A percentile compares a stretch with the other conserved stretches of the same genome.
phyloP scores from a whole-genome alignment of 2,888 invertebrate species.

The Dynastes tityus region DNA sequence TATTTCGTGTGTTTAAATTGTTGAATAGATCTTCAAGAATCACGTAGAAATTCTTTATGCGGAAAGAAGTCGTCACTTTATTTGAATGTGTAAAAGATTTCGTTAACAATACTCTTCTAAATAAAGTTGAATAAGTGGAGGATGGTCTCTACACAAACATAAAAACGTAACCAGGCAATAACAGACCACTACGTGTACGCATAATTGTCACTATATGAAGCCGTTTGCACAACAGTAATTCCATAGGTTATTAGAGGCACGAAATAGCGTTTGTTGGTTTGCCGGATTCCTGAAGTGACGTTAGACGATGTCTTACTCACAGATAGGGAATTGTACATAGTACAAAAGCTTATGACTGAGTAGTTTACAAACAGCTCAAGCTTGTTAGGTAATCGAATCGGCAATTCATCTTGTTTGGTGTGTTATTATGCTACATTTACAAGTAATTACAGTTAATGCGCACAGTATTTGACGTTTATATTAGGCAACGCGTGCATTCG shows the following conservation, averaged over 20 bases:
- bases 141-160: conserved; percentile 2
- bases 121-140: neutral
- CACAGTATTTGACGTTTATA: conserved; percentile 26
- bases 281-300: conserved; percentile 20
- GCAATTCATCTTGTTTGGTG: conserved; percentile 32
- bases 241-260: conserved; percentile 30
- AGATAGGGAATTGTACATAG: conserved; percentile 6
- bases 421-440: conserved; percentile 29
- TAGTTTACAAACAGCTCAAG: conserved; percentile 16
- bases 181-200: conserved; percentile 20
- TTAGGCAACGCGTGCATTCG: conserved; percentile 22
- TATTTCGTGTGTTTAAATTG: neutral
- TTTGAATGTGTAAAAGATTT: conserved; percentile 6
- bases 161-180: neutral
- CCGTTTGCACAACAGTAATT: conserved; percentile 34
- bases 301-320: conserved; percentile 32
- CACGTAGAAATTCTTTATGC: neutral
- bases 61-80: conserved; percentile 11
- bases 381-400: conserved; percentile 35
- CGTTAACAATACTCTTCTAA: conserved; percentile 31
- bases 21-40: neutral
- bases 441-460: conserved; percentile 30
- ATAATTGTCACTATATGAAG: conserved; percentile 30
- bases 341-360: neutral
- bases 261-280: conserved; percentile 13